Conservation (phyloP, 2,797 vertebrate genomes). For the Anomalospiza imberbis region DNA sequence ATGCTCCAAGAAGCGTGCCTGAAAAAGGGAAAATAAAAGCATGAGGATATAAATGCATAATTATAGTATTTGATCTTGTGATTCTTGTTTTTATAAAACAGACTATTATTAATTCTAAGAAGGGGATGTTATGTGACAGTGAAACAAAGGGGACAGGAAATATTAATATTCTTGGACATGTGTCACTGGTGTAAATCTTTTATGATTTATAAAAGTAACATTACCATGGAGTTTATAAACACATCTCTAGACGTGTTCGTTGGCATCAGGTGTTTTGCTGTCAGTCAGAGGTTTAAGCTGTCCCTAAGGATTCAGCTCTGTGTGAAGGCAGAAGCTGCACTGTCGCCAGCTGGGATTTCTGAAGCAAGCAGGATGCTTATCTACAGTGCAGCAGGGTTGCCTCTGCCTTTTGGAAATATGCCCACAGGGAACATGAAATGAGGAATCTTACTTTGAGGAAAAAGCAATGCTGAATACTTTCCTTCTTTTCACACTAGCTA, state of each 20-base stretch:
- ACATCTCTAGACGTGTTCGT: neutral
- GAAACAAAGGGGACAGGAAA: neutral
- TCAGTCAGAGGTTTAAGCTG: neutral
- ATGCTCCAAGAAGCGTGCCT: neutral
- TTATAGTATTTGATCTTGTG: neutral
- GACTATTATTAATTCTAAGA: neutral
- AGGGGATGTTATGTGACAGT: neutral
- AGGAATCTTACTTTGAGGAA: neutral
- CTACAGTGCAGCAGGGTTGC: slow-evolving; percentile 4
- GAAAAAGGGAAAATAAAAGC: neutral
- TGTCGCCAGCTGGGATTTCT: neutral
- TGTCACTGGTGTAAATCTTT: neutral
- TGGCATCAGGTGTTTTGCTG: neutral
- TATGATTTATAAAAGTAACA: neutral
- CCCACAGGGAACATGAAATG: neutral
- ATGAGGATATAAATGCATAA: neutral
- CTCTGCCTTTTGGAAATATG: neutral
- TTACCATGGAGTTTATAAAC: neutral
- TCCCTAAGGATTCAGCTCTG: neutral
- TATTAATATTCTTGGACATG: neutral
- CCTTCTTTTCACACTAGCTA: neutral
- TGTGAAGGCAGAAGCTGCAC: neutral
- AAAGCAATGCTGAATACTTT: neutral
- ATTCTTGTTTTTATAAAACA: neutral
- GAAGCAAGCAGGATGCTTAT: neutral